These are phyloP conservation scores for Branchellion lobata DNA, from an alignment of 2,888 invertebrate genomes.

Conservation along the genomic window DNA sequence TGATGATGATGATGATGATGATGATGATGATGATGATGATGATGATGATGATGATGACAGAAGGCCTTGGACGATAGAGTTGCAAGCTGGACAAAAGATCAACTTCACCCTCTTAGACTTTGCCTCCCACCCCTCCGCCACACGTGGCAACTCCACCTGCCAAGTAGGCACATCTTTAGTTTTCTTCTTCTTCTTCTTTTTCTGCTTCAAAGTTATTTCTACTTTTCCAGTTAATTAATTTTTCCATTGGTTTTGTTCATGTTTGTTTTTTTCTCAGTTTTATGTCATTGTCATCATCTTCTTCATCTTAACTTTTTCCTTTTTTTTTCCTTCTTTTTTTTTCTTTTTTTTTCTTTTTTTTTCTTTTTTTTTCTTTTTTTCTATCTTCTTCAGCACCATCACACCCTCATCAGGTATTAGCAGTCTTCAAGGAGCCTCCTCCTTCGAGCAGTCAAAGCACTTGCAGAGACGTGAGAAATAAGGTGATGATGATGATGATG, in stretches of 20 bases:
- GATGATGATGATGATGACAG: conserved; percentile 17
- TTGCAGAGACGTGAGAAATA: conserved; percentile 7
- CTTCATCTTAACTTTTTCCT: too few species aligned
- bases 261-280: too few species aligned
- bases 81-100: conserved; percentile 23
- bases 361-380: too few species aligned
- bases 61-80: conserved; percentile 23
- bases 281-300: too few species aligned
- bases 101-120: conserved; percentile 41
- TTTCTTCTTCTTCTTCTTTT: neutral
- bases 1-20: conserved; percentile 37
- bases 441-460: conserved; percentile 13
- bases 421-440: conserved; percentile 25
- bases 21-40: conserved; percentile 31
- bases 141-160: neutral
- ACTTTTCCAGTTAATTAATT: neutral
- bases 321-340: too few species aligned
- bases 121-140: neutral
- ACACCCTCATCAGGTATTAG: conserved; percentile 9
- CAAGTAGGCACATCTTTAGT: neutral
- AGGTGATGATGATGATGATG: conserved; percentile 6
- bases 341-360: too few species aligned
- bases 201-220: neutral
- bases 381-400: too few species aligned
- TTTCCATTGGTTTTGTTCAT: too few species aligned